Percentiles rank a stretch among this genome's conserved stretches.
phyloP scores from a whole-genome alignment of 2,113 vertebrate genomes.

The Pelecanoides urinatrix region DNA sequence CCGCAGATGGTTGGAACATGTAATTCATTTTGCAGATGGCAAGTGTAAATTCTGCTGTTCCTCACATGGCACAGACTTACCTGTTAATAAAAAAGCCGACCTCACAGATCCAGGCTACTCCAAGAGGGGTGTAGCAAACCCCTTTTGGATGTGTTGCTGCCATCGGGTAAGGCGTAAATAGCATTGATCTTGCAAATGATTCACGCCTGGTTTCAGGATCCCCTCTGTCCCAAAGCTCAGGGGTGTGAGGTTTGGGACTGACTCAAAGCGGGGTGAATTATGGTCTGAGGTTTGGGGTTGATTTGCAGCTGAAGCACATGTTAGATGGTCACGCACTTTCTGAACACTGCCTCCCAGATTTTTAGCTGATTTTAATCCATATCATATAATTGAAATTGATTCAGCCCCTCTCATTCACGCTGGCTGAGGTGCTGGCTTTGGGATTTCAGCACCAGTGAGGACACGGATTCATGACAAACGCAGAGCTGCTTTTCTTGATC shows the following conservation, averaged over 20 bases:
- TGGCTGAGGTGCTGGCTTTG: background rate
- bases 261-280: background rate
- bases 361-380: background rate
- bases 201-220: background rate
- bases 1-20: slow-evolving; percentile 20
- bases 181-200: background rate
- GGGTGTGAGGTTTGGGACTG: background rate
- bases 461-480: background rate
- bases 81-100: slow-evolving; percentile 7
- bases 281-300: background rate
- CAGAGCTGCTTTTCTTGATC: background rate
- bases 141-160: background rate
- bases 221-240: background rate
- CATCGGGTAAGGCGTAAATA: background rate
- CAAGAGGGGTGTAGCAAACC: background rate
- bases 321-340: background rate
- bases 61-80: background rate
- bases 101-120: background rate
- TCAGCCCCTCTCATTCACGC: background rate
- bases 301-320: background rate
- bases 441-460: background rate
- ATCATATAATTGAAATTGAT: background rate
- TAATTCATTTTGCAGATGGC: slow-evolving; percentile 44
- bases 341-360: background rate
- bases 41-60: slow-evolving; percentile 40